A percentile compares a stretch with the other conserved stretches of the same genome.
phyloP scores from a whole-genome alignment of 2,113 vertebrate genomes.

The Chelonoidis abingdonii region DNA sequence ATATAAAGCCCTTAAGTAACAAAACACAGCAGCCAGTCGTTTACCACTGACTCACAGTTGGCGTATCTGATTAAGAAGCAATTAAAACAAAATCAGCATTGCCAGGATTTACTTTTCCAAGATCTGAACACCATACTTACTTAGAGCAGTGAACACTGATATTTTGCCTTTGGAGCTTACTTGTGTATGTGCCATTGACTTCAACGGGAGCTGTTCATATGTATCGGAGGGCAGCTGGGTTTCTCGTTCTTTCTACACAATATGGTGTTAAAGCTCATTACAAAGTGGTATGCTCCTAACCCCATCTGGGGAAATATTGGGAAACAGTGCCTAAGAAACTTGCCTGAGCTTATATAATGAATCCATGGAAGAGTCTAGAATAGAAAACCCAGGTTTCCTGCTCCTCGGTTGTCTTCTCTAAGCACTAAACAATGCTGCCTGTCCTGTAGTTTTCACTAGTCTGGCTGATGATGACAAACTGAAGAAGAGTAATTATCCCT shows the following conservation, averaged over 20 bases:
- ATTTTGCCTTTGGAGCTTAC: fast-evolving
- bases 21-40: background rate
- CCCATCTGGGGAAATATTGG: background rate
- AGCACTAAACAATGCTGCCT: background rate
- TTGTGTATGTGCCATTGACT: background rate
- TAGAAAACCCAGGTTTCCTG: background rate
- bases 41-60: background rate
- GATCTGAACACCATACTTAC: background rate
- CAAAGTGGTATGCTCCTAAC: background rate
- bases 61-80: background rate
- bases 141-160: background rate
- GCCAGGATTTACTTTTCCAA: background rate
- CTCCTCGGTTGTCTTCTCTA: background rate
- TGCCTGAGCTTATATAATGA: background rate
- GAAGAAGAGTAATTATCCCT: background rate
- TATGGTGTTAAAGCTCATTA: background rate
- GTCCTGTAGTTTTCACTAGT: background rate
- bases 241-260: background rate
- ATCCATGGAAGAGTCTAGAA: background rate
- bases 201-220: background rate
- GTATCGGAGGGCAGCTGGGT: background rate
- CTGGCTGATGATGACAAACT: background rate
- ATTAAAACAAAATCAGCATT: background rate
- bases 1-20: background rate
- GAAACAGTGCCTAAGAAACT: background rate